These are phyloP conservation scores for Branchinecta lynchi DNA, from an alignment of 1,140 invertebrate genomes.

Conservation along the genomic window DNA sequence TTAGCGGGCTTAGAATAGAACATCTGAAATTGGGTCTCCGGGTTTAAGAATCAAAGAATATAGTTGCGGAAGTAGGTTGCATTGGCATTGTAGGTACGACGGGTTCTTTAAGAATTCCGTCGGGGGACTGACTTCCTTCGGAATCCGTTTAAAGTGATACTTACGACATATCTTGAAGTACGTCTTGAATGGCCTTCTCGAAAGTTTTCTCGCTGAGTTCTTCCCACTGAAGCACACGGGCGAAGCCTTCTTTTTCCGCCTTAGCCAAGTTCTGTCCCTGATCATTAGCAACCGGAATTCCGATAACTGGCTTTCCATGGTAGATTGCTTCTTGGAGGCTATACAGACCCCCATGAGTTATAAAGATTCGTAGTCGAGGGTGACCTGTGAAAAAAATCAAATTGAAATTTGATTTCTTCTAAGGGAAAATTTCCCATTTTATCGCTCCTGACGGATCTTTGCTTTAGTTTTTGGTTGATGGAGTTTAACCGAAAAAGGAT, in stretches of 20 bases:
- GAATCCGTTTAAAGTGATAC: background rate
- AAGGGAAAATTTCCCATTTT: too few relatives aligned
- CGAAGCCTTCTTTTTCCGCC: constrained; percentile 25
- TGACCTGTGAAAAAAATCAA: constrained; percentile 36
- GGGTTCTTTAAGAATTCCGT: too few relatives aligned
- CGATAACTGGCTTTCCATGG: constrained; percentile 44
- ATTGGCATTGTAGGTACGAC: too few relatives aligned
- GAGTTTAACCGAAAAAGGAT: too few relatives aligned
- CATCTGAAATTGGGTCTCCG: too few relatives aligned
- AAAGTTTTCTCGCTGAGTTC: constrained; percentile 24
- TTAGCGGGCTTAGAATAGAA: too few relatives aligned
- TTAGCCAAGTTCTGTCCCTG: constrained; percentile 35
- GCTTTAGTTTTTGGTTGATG: too few relatives aligned
- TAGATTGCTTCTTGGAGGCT: constrained; percentile 45
- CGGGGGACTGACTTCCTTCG: too few relatives aligned
- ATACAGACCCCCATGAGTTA: constrained; percentile 48
- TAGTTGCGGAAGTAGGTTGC: too few relatives aligned
- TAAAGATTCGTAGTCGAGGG: constrained; percentile 45
- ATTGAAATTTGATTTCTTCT: too few relatives aligned
- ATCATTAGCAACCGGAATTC: constrained; percentile 43
- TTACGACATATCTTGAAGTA: constrained; percentile 22
- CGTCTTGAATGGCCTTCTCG: constrained; percentile 23
- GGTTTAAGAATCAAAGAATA: too few relatives aligned
- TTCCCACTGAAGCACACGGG: constrained; percentile 23
- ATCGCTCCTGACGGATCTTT: too few relatives aligned